These are phyloP conservation scores for Stylophora pistillata DNA, from an alignment of 64 coral and sea anemone genomes.

Conservation along the genomic window DNA sequence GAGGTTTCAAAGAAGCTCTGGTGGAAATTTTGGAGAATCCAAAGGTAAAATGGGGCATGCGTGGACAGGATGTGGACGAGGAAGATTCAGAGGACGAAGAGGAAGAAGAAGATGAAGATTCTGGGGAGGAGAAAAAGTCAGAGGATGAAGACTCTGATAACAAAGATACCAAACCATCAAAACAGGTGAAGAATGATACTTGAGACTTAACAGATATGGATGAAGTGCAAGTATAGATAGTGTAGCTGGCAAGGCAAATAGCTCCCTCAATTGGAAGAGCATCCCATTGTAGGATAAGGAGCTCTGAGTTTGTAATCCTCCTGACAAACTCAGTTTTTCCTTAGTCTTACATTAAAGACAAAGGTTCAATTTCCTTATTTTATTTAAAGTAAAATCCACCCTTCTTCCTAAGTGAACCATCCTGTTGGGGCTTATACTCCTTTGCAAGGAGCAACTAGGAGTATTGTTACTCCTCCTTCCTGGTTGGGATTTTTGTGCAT, in stretches of 20 bases:
- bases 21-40: slow-evolving; percentile 84
- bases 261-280: no score
- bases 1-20: slow-evolving; percentile 80
- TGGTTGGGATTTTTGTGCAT: no score
- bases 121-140: slow-evolving; percentile 36
- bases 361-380: no score
- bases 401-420: no score
- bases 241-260: no score
- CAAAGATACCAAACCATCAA: not conserved
- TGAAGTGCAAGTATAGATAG: not conserved
- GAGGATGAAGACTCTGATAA: slow-evolving; percentile 13
- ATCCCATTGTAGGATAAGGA: not conserved
- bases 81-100: slow-evolving; percentile 57
- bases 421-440: no score
- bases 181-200: not conserved
- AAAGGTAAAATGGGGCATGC: slow-evolving; percentile 79
- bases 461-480: no score
- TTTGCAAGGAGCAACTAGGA: no score
- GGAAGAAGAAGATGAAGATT: slow-evolving; percentile 21
- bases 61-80: slow-evolving; percentile 68
- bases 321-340: no score
- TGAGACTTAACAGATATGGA: not conserved
- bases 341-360: no score
- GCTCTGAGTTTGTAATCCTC: not conserved
- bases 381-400: no score